phyloP scores from a whole-genome alignment of 2,113 vertebrate genomes.

The Plecotus auritus region DNA sequence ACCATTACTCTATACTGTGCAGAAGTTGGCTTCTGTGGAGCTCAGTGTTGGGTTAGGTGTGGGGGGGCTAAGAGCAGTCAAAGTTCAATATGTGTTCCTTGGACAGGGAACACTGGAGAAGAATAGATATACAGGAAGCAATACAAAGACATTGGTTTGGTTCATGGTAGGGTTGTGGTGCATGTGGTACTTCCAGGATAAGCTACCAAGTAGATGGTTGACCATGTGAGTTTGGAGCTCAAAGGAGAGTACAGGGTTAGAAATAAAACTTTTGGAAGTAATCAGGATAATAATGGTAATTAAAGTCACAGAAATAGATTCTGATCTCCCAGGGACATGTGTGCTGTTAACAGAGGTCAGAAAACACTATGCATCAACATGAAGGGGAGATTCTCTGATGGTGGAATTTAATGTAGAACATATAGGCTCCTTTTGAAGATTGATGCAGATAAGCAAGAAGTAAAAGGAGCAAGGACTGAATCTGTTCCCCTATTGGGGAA shows the following conservation, averaged over 20 bases:
- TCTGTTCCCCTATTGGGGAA: not conserved
- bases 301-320: not conserved
- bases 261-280: not conserved
- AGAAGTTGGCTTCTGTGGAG: not conserved
- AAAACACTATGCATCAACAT: not conserved
- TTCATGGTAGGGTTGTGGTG: not conserved
- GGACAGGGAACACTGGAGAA: not conserved
- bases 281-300: not conserved
- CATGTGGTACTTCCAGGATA: not conserved
- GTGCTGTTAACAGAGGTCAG: not conserved
- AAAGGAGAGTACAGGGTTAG: not conserved
- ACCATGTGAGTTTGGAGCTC: not conserved
- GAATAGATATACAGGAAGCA: not conserved
- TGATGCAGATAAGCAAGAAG: not conserved
- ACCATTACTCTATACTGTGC: not conserved
- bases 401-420: not conserved
- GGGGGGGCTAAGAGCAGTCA: not conserved
- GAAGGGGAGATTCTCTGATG: not conserved
- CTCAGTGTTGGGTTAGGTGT: not conserved
- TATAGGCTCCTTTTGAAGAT: not conserved
- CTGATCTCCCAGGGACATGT: not conserved
- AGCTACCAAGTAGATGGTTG: not conserved
- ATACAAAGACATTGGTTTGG: not conserved
- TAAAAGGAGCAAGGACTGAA: not conserved
- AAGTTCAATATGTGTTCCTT: not conserved